These are phyloP conservation scores for Phyllostomus hastatus DNA, from an alignment of 2,113 vertebrate species.

Conservation along the genomic window DNA sequence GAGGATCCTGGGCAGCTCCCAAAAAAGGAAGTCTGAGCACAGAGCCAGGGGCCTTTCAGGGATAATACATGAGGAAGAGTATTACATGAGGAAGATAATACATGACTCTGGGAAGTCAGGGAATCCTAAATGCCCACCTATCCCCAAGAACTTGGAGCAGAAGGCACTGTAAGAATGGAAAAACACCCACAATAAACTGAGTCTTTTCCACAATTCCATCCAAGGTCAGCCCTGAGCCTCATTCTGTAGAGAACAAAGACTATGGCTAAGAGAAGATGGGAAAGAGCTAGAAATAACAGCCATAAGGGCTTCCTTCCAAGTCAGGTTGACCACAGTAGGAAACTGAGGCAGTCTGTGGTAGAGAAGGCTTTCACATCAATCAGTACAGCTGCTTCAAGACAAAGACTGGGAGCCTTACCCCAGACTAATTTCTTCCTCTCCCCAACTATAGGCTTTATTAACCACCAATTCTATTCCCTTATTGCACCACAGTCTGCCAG, in stretches of 20 bases:
- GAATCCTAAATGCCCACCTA: background rate
- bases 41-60: background rate
- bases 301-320: background rate
- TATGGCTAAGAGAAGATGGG: background rate
- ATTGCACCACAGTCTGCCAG: background rate
- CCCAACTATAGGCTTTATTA: background rate
- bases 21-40: background rate
- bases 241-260: background rate
- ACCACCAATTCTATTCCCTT: background rate
- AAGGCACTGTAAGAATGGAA: background rate
- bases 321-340: background rate
- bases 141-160: background rate
- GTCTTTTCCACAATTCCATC: background rate
- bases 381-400: background rate
- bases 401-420: background rate
- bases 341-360: background rate
- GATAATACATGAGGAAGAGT: background rate
- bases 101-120: background rate
- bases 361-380: background rate
- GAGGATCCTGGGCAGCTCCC: too few relatives aligned
- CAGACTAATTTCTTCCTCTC: background rate
- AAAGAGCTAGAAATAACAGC: background rate
- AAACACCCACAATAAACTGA: background rate
- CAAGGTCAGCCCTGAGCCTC: background rate
- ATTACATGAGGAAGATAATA: too few relatives aligned